Base-by-base conservation (phyloP, 2,888 invertebrate species). In the Peribatodes rhomboidaria region DNA sequence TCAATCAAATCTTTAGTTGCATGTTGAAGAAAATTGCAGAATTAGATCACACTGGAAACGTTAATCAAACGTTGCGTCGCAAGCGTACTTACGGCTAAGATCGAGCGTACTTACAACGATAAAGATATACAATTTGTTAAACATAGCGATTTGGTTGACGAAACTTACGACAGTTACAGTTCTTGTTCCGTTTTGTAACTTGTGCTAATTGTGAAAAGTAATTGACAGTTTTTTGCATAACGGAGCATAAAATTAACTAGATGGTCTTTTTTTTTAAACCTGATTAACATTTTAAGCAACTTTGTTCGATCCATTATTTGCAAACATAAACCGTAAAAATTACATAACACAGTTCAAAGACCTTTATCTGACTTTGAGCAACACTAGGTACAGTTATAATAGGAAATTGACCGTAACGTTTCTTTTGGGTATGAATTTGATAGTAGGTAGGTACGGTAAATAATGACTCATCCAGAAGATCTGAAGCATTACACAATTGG, bases 31-130 rank as follows among this genome's bases (percentile, higher is more conserved):
- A 61, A 55, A 66, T 67, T 50, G 37, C 55, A 39, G 69, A 69
- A 69, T 62, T 62, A 66, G 60, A 64, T 42, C 61, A 54, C 33
- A n/a, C 59, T 44, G 52, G 59, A 64, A 44, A 53, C 59, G 42
- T 60, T 54, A 67, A 70, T 67, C 63, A 60, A 55, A 44, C 20
- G 22, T 65, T 65, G 55, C 60, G 37, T 55, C 27, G 22, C n/a
- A 37, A 44, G 39, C 39, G 33, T 46, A 62, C 44, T 47, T 44
- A 54, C 11, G 9, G 20, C 49, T n/a, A 14, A 37, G 31, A 47
- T 53, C 47, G 22, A 63, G 44, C 46, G 47, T 49, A 46, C 60
- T 70, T 57, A 57, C 64, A 67, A 58, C 61, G 60, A 22, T 47
- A 59, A 49, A 62, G 50, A 56, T 52, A 65, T 52, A 33, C 56